phyloP scores from a whole-genome alignment of 1,140 invertebrate genomes.

The Dolichoris vasculosae region DNA sequence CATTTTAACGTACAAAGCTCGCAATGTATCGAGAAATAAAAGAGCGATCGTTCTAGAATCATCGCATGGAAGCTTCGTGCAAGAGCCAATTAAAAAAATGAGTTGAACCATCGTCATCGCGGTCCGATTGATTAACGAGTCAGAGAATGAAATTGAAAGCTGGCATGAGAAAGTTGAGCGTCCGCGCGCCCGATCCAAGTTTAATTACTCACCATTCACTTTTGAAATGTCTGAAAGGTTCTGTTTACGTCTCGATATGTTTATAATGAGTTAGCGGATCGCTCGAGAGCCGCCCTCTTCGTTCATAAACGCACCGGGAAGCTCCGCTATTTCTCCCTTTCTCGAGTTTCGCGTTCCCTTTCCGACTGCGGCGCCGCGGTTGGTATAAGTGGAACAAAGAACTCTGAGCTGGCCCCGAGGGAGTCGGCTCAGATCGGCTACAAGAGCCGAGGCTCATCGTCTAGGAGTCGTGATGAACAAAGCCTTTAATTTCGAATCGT shows the following conservation, averaged over 20 bases:
- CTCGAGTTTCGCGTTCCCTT: neutral
- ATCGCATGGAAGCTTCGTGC: neutral
- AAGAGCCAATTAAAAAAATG: neutral
- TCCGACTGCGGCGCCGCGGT: neutral
- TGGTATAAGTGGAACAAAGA: neutral
- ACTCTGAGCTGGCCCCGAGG: neutral
- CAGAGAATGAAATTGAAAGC: constrained; percentile 6
- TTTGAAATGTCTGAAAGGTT: constrained; percentile 7
- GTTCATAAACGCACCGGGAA: neutral
- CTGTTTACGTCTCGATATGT: constrained; percentile 45
- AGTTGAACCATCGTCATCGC: neutral
- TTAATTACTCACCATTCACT: constrained; percentile 33
- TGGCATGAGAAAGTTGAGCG: neutral
- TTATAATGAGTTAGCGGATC: constrained; percentile 40
- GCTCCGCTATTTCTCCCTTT: neutral
- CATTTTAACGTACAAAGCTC: neutral
- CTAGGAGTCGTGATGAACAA: neutral
- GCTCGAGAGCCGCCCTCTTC: neutral
- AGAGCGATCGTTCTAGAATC: neutral
- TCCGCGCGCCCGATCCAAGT: neutral
- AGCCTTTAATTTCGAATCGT: neutral
- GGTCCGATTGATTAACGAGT: constrained; percentile 7
- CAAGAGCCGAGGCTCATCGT: neutral
- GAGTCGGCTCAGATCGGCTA: neutral
- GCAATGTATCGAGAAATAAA: neutral